These are phyloP conservation scores for Polyploca ridens DNA, from an alignment of 2,888 invertebrate species.

Conservation along the genomic window DNA sequence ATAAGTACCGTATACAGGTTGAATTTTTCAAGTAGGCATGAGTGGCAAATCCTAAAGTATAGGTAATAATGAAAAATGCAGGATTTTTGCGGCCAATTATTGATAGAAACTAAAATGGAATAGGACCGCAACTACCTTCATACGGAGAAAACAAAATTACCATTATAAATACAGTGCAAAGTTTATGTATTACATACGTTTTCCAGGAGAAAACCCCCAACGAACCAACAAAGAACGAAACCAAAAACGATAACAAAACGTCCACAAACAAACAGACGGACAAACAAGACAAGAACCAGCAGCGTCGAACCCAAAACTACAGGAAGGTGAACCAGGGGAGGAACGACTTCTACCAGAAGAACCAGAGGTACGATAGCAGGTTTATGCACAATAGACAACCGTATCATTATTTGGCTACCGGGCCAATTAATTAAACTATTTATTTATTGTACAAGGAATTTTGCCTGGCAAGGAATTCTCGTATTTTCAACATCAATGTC, in stretches of 20 bases:
- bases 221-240: conserved; percentile 48
- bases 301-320: conserved; percentile 69
- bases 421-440: conserved; percentile 72
- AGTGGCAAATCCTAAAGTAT: no score
- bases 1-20: no score
- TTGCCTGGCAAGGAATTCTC: background rate
- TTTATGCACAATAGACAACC: conserved; percentile 74
- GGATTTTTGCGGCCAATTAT: no score
- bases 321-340: conserved; percentile 64
- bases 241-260: conserved; percentile 36
- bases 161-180: no score
- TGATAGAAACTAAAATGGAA: background rate
- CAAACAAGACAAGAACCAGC: conserved; percentile 56
- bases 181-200: background rate
- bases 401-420: conserved; percentile 76
- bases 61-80: no score
- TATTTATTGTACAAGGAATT: background rate
- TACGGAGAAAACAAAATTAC: background rate
- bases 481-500: no score
- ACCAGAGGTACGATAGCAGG: conserved; percentile 73
- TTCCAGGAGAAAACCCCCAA: conserved; percentile 60
- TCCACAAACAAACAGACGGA: conserved; percentile 57
- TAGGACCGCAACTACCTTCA: background rate
- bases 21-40: no score
- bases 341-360: conserved; percentile 71